These are phyloP conservation scores for Brachyopa scutellaris DNA, from an alignment of 2,888 invertebrate genomes.

Conservation along the genomic window DNA sequence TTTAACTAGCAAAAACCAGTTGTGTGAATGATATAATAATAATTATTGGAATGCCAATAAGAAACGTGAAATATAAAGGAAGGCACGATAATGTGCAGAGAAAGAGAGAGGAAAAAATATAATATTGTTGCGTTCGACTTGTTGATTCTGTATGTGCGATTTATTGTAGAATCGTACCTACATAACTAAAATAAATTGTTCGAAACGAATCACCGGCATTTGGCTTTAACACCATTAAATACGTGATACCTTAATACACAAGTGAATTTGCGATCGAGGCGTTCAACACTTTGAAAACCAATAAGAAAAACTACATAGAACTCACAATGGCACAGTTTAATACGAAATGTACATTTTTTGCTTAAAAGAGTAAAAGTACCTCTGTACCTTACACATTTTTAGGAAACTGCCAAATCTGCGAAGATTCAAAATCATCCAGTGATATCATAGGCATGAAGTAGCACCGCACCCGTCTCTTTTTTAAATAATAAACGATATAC, in stretches of 20 bases:
- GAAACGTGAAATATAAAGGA: constrained; percentile 47
- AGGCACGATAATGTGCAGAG: constrained; percentile 38
- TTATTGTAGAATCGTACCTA: neutral
- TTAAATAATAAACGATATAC: neutral
- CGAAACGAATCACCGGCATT: neutral
- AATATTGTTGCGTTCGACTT: constrained; percentile 32
- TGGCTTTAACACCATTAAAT: neutral
- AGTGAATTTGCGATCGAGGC: neutral
- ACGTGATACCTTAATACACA: neutral
- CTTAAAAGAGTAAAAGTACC: too few relatives aligned
- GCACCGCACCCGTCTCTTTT: neutral
- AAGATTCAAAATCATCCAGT: too few relatives aligned
- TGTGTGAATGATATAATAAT: constrained; percentile 67
- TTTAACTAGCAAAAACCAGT: constrained; percentile 58
- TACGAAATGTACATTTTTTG: too few relatives aligned
- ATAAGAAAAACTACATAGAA: neutral
- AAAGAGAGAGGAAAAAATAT: constrained; percentile 11
- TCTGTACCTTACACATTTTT: too few relatives aligned
- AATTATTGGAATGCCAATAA: constrained; percentile 58
- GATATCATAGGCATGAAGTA: too few relatives aligned
- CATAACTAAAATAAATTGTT: constrained; percentile 4
- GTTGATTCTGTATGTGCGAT: constrained; percentile 17
- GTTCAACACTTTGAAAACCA: neutral
- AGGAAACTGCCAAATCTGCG: too few relatives aligned
- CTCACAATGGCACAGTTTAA: too few relatives aligned